phyloP scores from a whole-genome alignment of 2,797 vertebrate genomes.

The Serranus cabrilla region DNA sequence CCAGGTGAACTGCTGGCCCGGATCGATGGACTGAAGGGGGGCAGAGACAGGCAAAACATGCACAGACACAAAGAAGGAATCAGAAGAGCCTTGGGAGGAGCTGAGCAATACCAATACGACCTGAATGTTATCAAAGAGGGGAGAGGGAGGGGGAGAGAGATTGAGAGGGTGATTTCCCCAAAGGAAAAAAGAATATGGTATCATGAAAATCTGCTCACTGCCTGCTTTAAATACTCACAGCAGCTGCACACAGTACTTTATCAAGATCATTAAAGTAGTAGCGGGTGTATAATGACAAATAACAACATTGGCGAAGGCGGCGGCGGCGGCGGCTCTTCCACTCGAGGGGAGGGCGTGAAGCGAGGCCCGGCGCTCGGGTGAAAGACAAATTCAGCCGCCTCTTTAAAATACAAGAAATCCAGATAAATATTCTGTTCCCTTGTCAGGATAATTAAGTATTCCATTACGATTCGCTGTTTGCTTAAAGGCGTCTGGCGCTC shows the following conservation, averaged over 20 bases:
- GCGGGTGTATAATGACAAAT: conserved; percentile 66
- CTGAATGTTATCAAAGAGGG: conserved; percentile 33
- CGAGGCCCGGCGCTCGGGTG: conserved; percentile 18
- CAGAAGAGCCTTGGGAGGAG: conserved; percentile 47
- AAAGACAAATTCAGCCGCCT: conserved; percentile 69
- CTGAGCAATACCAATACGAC: conserved; percentile 49
- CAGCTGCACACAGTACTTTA: conserved; percentile 55
- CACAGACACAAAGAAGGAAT: conserved; percentile 60
- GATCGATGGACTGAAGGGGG: conserved; percentile 93
- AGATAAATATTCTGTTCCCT: conserved; percentile 78
- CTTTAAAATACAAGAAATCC: conserved; percentile 68
- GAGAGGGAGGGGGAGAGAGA: conserved; percentile 19
- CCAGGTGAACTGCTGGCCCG: conserved; percentile 99
- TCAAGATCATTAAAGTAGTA: conserved; percentile 64
- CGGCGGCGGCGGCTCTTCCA: conserved; percentile 41
- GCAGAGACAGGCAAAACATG: conserved; percentile 49
- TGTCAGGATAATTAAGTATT: conserved; percentile 82
- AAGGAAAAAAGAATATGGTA: conserved; percentile 34
- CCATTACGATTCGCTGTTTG: conserved; percentile 73
- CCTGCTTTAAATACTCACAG: conserved; percentile 59
- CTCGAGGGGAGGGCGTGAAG: conserved; percentile 23
- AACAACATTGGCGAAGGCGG: conserved; percentile 74
- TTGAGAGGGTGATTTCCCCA: conserved; percentile 47
- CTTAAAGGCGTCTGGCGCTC: conserved; percentile 43
- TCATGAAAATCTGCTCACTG: conserved; percentile 61